A percentile compares a stretch with the other conserved stretches of the same genome.
Evolutionary conservation across 1,140 invertebrate genomes (phyloP).

Genomic region (Aphaenogaster ashmeadi): DNA sequence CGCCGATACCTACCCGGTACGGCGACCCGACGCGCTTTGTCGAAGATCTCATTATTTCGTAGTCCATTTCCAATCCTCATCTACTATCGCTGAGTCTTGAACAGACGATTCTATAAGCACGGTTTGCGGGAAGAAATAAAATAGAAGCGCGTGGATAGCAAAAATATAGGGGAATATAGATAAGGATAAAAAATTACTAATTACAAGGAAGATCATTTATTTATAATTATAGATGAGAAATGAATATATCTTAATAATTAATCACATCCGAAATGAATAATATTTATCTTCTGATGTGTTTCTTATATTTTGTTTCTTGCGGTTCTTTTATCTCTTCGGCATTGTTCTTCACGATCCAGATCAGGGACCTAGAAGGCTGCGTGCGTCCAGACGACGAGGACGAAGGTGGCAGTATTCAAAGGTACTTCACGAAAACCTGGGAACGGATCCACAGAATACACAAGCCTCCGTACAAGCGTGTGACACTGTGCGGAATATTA

Average conservation of each 20-base stretch:
- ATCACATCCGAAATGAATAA: neutral
- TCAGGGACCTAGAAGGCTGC: constrained; percentile 59
- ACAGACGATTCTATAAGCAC: neutral
- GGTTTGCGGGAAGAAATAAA: neutral
- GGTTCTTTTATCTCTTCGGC: neutral
- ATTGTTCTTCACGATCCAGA: constrained; percentile 50
- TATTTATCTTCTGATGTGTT: neutral
- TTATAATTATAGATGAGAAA: neutral
- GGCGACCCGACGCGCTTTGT: neutral
- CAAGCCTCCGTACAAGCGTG: constrained; percentile 51
- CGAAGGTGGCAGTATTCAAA: constrained; percentile 26
- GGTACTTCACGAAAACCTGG: constrained; percentile 66
- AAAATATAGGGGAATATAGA: constrained; percentile 7
- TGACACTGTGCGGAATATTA: constrained; percentile 65
- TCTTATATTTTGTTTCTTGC: neutral
- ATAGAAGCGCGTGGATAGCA: neutral
- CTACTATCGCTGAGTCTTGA: neutral
- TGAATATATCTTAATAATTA: neutral
- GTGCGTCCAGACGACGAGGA: constrained; percentile 60
- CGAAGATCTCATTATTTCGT: neutral
- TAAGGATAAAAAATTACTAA: neutral
- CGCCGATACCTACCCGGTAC: constrained; percentile 75
- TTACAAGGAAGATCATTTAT: neutral
- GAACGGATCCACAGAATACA: constrained; percentile 62
- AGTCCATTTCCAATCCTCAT: constrained; percentile 5